A percentile compares a stretch with the other conserved stretches of the same genome.
Conservation (phyloP, 2,113 vertebrate species). For the Amphiprion percula region DNA sequence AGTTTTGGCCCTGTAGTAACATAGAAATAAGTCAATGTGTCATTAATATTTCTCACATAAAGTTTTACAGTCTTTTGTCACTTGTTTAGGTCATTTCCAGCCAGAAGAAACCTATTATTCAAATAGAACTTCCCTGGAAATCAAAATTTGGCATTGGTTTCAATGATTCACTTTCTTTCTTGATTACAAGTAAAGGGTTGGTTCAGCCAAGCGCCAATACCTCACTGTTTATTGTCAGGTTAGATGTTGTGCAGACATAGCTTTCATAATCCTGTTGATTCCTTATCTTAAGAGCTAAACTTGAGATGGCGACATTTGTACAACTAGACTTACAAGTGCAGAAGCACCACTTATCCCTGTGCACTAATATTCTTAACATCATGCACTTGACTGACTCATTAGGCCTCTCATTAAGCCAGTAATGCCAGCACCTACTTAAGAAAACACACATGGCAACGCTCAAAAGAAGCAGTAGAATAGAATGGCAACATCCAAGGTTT, state of each 20-base stretch:
- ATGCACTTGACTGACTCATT: slow-evolving; percentile 28
- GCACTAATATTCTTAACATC: not conserved
- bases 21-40: too few relatives aligned
- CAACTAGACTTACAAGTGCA: not conserved
- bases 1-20: too few relatives aligned
- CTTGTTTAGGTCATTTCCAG: too few relatives aligned
- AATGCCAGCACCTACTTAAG: not conserved
- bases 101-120: too few relatives aligned
- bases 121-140: too few relatives aligned
- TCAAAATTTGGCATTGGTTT: too few relatives aligned
- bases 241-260: not conserved
- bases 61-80: too few relatives aligned
- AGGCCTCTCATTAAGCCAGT: slow-evolving; percentile 9
- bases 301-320: not conserved
- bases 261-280: not conserved
- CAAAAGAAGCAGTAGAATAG: not conserved
- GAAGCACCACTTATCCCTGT: not conserved
- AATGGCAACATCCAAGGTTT: not conserved
- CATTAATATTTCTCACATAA: too few relatives aligned
- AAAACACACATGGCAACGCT: not conserved
- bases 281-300: slow-evolving; percentile 3
- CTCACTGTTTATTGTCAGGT: not conserved
- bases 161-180: not conserved
- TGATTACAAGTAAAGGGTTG: not conserved
- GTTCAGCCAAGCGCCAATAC: too few relatives aligned